Conservation (phyloP, 2,888 invertebrate genomes). For the Zonitis immaculata region DNA sequence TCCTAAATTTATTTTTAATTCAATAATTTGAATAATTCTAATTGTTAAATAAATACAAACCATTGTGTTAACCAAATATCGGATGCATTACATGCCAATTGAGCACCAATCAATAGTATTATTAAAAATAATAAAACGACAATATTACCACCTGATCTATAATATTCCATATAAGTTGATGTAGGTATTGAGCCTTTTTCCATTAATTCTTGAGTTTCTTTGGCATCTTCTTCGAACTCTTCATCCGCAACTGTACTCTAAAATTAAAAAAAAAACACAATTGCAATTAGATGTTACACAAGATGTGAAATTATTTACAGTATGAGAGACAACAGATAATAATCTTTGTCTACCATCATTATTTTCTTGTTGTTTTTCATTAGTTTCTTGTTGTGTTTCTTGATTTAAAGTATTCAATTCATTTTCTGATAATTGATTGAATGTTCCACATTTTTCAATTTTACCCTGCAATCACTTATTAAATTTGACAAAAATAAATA, state of each 20-base stretch:
- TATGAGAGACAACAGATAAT: slow-evolving; percentile 37
- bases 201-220: slow-evolving; percentile 62
- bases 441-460: slow-evolving; percentile 57
- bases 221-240: slow-evolving; percentile 51
- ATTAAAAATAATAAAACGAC: slow-evolving; percentile 53
- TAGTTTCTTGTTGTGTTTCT: slow-evolving; percentile 37
- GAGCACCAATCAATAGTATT: slow-evolving; percentile 59
- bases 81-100: slow-evolving; percentile 63
- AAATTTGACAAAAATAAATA: too few species aligned
- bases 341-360: slow-evolving; percentile 25
- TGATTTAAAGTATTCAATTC: slow-evolving; percentile 37
- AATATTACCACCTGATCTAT: slow-evolving; percentile 63
- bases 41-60: slow-evolving; percentile 54
- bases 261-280: too few species aligned
- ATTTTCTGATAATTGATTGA: slow-evolving; percentile 54
- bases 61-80: slow-evolving; percentile 78
- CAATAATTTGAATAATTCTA: slow-evolving; percentile 4
- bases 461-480: slow-evolving; percentile 51
- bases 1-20: slow-evolving; percentile 39
- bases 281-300: too few species aligned
- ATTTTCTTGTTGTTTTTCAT: slow-evolving; percentile 31
- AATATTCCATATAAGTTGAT: slow-evolving; percentile 63
- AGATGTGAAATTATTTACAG: slow-evolving; percentile 27
- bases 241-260: slow-evolving; percentile 41
- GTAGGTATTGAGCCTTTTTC: slow-evolving; percentile 61